Conservation (phyloP, 1,140 invertebrate species). For the Heliconius hewitsoni region DNA sequence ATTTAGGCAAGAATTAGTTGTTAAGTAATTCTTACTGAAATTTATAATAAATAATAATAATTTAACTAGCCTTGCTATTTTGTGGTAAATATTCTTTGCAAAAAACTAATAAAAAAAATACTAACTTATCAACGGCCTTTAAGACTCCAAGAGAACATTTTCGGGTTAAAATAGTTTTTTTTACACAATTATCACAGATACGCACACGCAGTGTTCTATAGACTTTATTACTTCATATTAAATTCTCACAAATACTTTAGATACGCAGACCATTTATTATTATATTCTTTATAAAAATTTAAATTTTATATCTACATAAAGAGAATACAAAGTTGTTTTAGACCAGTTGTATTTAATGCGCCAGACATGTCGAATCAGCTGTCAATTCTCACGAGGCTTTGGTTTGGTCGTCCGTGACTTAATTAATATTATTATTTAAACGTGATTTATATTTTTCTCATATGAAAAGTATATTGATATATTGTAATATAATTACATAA, state of each 20-base stretch:
- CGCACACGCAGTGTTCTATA: slow-evolving; percentile 35
- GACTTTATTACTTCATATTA: slow-evolving; percentile 55
- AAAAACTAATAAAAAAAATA: background rate
- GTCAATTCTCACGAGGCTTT: slow-evolving; percentile 69
- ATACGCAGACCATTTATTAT: slow-evolving; percentile 61
- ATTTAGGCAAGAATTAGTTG: no score
- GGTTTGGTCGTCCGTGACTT: slow-evolving; percentile 51
- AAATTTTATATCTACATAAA: background rate
- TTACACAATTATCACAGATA: slow-evolving; percentile 59
- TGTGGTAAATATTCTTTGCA: background rate
- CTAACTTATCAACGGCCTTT: background rate
- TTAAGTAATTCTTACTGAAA: no score
- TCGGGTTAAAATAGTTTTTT: slow-evolving; percentile 39
- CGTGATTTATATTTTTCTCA: background rate
- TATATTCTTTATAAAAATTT: slow-evolving; percentile 22
- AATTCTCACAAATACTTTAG: slow-evolving; percentile 70
- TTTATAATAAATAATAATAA: no score
- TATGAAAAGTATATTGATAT: background rate
- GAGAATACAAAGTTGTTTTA: slow-evolving; percentile 43
- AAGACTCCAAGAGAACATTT: background rate
- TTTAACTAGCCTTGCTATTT: no score
- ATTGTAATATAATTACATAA: background rate
- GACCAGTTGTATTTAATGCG: slow-evolving; percentile 36
- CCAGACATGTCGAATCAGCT: slow-evolving; percentile 62
- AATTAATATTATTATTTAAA: slow-evolving; percentile 44